A percentile compares a stretch with the other conserved stretches of the same genome.
These are phyloP conservation scores for Lithobius niger DNA, from an alignment of 1,140 invertebrate species.

Conservation along the genomic window DNA sequence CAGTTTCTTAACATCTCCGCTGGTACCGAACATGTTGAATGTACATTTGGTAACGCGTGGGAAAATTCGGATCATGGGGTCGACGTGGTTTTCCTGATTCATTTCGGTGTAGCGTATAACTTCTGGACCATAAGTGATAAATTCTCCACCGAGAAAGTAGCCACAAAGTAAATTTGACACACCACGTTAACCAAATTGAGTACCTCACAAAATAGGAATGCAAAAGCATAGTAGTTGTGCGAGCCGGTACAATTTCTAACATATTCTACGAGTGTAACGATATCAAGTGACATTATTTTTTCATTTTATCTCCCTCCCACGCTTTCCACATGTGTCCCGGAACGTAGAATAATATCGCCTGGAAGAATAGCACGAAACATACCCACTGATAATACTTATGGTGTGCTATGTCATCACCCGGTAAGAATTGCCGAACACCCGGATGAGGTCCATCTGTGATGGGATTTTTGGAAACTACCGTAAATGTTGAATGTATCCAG, in stretches of 20 bases:
- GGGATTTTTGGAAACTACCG: conserved; percentile 28
- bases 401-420: conserved; percentile 22
- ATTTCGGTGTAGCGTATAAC: conserved; percentile 61
- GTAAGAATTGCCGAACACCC: conserved; percentile 21
- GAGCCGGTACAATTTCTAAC: conserved; percentile 59
- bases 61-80: conserved; percentile 38
- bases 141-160: conserved; percentile 28
- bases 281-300: conserved; percentile 55
- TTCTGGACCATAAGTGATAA: conserved; percentile 61
- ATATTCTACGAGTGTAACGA: conserved; percentile 63
- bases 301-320: conserved; percentile 26
- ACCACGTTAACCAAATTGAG: conserved; percentile 30
- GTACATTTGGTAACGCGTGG: conserved; percentile 52
- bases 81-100: conserved; percentile 62
- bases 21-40: conserved; percentile 58
- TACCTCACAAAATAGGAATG: conserved; percentile 53
- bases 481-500: conserved; percentile 63
- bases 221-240: conserved; percentile 74
- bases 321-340: conserved; percentile 59
- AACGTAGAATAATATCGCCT: conserved; percentile 30
- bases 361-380: conserved; percentile 47
- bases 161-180: conserved; percentile 27
- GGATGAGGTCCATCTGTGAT: conserved; percentile 24
- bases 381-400: conserved; percentile 41
- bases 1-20: conserved; percentile 46